A percentile compares a stretch with the other conserved stretches of the same genome.
phyloP scores from a whole-genome alignment of 2,888 invertebrate species.

The Criorhina ranunculi region DNA sequence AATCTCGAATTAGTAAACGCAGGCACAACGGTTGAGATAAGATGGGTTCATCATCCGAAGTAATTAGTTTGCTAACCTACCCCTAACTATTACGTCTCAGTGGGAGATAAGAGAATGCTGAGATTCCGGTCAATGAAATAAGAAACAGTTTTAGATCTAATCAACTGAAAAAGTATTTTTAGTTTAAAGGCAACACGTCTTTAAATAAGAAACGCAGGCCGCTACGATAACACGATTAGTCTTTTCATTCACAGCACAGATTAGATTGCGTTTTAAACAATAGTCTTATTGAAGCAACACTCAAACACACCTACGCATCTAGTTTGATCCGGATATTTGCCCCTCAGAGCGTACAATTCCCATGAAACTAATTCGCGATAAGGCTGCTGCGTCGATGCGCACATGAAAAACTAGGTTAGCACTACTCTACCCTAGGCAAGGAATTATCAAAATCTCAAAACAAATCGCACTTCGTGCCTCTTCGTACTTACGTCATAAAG shows the following conservation, averaged over 20 bases:
- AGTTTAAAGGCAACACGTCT: neutral
- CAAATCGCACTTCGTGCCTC: constrained; percentile 67
- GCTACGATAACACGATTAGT: constrained; percentile 1
- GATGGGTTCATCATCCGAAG: neutral
- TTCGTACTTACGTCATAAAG: constrained; percentile 80
- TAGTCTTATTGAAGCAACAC: neutral
- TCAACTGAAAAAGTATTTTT: neutral
- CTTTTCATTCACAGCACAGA: neutral
- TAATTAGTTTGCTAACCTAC: constrained; percentile 18
- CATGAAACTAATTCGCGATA: constrained; percentile 49
- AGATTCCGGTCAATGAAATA: no score
- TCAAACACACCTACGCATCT: constrained; percentile 6
- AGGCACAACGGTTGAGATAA: constrained; percentile 1
- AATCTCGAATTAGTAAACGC: constrained; percentile 5
- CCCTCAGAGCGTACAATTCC: constrained; percentile 23
- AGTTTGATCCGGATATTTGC: neutral
- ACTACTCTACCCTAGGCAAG: constrained; percentile 24
- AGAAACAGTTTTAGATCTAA: no score
- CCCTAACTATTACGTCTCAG: neutral
- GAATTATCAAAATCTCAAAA: constrained; percentile 8
- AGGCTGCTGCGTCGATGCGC: constrained; percentile 17
- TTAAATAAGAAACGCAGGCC: neutral
- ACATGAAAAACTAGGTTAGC: constrained; percentile 61
- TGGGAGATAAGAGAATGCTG: no score
- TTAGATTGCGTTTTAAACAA: neutral